Percentiles rank a stretch among this genome's conserved stretches.
phyloP scores from a whole-genome alignment of 2,113 vertebrate species.

The Falco punctatus region DNA sequence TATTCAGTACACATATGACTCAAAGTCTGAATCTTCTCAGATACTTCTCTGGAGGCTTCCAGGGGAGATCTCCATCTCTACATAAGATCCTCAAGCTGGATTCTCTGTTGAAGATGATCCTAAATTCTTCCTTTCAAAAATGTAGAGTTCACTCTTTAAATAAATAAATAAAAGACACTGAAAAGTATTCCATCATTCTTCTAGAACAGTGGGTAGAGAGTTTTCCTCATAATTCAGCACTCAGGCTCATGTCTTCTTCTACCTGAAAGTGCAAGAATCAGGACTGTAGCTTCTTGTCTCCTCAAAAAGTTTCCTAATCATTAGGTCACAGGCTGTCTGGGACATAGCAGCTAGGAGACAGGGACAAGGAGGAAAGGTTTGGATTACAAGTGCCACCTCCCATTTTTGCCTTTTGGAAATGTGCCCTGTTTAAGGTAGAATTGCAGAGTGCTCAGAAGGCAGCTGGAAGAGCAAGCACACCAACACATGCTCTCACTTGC shows the following conservation, averaged over 20 bases:
- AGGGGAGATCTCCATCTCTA: background rate
- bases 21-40: background rate
- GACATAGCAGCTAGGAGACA: background rate
- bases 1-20: background rate
- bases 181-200: background rate
- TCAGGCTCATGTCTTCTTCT: background rate
- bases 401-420: background rate
- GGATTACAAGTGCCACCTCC: background rate
- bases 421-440: background rate
- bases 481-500: fast-evolving
- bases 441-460: background rate
- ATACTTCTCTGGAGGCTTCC: background rate
- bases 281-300: background rate
- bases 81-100: background rate
- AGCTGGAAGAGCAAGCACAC: background rate
- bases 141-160: background rate
- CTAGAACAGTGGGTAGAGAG: background rate
- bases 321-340: background rate
- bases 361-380: background rate
- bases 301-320: background rate
- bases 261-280: background rate
- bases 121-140: background rate
- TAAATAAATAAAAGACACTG: background rate
- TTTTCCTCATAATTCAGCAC: background rate
- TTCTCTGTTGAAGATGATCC: background rate